phyloP scores from a whole-genome alignment of 2,113 vertebrate species.

The Myiagra hebetior region DNA sequence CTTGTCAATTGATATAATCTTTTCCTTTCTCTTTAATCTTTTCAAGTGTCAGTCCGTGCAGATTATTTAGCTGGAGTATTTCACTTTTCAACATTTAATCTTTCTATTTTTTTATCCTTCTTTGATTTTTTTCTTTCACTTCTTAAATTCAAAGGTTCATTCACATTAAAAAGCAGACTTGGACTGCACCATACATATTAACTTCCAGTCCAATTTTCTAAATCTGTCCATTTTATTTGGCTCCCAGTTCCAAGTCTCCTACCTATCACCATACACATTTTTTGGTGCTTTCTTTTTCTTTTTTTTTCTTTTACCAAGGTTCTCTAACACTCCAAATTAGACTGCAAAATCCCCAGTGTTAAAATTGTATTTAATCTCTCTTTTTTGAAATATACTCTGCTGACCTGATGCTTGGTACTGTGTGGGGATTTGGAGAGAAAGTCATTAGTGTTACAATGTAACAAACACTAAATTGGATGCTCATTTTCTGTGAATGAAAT shows the following conservation, averaged over 20 bases:
- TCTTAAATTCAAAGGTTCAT: not conserved
- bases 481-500: not conserved
- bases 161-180: not conserved
- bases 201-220: not conserved
- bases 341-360: not conserved
- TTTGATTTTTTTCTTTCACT: not conserved
- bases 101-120: not conserved
- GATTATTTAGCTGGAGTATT: not conserved
- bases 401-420: not conserved
- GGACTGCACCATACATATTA: not conserved
- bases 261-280: not conserved
- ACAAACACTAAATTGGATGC: not conserved
- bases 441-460: not conserved
- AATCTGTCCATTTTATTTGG: not conserved
- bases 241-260: not conserved
- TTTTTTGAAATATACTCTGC: rapidly evolving
- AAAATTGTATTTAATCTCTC: not conserved
- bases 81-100: not conserved
- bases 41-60: not conserved
- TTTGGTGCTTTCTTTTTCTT: not conserved
- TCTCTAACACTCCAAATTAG: not conserved
- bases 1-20: not conserved
- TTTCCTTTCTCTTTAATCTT: not conserved
- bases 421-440: not conserved
- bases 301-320: not conserved